Percentiles rank a stretch among this genome's conserved stretches.
phyloP scores from a whole-genome alignment of 1,140 invertebrate genomes.

The Elysia chlorotica region DNA sequence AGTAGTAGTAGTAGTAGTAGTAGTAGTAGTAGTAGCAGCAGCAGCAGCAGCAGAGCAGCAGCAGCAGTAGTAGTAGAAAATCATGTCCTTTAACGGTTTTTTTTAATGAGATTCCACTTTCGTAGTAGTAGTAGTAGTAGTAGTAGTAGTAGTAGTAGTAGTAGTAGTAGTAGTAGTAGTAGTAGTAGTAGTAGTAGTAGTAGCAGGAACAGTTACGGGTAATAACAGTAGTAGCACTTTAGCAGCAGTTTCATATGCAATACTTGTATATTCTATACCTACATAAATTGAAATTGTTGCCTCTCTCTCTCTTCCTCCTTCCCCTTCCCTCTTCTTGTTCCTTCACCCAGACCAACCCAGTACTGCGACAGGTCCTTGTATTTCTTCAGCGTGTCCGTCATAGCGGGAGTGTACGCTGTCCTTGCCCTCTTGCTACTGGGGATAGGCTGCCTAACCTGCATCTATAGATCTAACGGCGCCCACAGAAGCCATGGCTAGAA shows the following conservation, averaged over 20 bases:
- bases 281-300: too few relatives aligned
- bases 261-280: background rate
- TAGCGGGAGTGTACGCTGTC: background rate
- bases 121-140: background rate
- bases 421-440: background rate
- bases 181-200: background rate
- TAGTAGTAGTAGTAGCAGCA: background rate
- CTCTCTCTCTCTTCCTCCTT: background rate
- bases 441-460: background rate
- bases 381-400: background rate
- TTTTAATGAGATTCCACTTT: too few relatives aligned
- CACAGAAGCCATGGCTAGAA: background rate
- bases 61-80: too few relatives aligned
- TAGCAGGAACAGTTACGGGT: background rate
- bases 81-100: too few relatives aligned
- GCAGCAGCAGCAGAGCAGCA: background rate
- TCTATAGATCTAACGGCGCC: background rate
- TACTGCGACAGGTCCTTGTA: slow-evolving; percentile 45
- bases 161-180: background rate
- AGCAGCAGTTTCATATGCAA: background rate
- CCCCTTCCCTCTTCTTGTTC: background rate
- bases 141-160: background rate
- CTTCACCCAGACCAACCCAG: slow-evolving; percentile 28
- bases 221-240: background rate
- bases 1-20: background rate